Evolutionary conservation across 30 jellyfish, hydroid and myxozoan species (phyloP).

Genomic region (Nemopilema nomurai): DNA sequence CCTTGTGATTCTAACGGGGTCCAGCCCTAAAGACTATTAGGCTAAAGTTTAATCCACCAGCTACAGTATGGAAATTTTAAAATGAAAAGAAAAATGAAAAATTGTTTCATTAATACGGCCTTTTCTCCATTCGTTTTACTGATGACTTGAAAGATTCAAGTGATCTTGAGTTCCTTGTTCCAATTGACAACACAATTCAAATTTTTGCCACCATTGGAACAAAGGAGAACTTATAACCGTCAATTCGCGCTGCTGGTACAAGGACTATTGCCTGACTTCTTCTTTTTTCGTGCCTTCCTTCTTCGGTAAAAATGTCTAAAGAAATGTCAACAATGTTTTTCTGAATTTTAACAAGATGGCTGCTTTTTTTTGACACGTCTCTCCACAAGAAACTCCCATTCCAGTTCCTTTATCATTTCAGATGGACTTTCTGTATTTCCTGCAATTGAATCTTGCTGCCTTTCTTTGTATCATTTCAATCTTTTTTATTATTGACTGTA

Average conservation of each 20-base stretch:
- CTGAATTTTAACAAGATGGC: conserved; percentile 32
- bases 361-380: conserved; percentile 15
- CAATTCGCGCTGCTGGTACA: conserved; percentile 41
- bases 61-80: no score
- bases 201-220: conserved; percentile 37
- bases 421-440: conserved; percentile 54
- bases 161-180: neutral
- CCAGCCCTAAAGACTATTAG: no score
- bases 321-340: conserved; percentile 22
- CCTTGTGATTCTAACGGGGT: no score
- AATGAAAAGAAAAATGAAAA: no score
- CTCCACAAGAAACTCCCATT: conserved; percentile 43
- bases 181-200: conserved; percentile 20
- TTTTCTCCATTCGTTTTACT: neutral
- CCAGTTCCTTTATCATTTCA: conserved; percentile 51
- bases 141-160: conserved; percentile 21
- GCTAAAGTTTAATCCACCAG: no score
- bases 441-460: no score
- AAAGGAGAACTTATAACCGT: conserved; percentile 30
- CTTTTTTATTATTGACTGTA: no score
- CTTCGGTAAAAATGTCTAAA: conserved; percentile 14
- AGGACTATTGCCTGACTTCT: conserved; percentile 34
- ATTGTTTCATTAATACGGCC: neutral
- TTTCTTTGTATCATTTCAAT: no score
- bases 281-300: neutral